Evolutionary conservation across 2,888 invertebrate species (phyloP), one percentile per base, ranked within the genome.

Genomic region (Cryptocephalus primarius): DNA sequence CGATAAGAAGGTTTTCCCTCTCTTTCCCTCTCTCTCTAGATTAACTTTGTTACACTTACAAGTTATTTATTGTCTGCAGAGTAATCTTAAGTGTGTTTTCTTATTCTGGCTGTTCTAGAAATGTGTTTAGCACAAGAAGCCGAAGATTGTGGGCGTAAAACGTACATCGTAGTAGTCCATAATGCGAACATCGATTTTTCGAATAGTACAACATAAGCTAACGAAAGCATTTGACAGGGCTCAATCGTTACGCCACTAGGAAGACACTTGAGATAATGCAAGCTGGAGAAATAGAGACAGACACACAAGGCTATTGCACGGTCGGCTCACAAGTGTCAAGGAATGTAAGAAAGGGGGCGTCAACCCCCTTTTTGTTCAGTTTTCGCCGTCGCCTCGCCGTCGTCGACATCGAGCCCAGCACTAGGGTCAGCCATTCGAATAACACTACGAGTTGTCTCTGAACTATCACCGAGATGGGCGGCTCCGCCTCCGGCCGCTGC

Each of bases 251-350:
- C 41, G 48, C 41, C 50, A 48, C 63, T 64, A 66, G 66, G 66
- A 67, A 67, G 67, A 67, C 67, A 66, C 63, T 64, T 63, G 62
- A 61, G 60, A 61, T 60, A 61, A 61, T 60, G 62, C 48, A 50
- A 50, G 51, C 54, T 48, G 42, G 44, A 47, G 22, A 22, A 6
- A 22, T 22, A 22, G 22, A 22, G 22, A 22, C 22, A 22, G 42
- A 50, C 45, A 44, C 47, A 49, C 42, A 48, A 48, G 52, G 53
- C 58, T 60, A 58, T 62, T 61, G 61, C 60, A 61, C 61, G 57
- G 53, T 55, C 54, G 60, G 57, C 57, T 60, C 60, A 55, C 59
- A 60, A 62, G 57, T 61, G 59, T 61, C 61, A 57, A 65, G 65
- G 65, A 66, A 65, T 65, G 65, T 65, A 60, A 61, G 55, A 61